phyloP scores from a whole-genome alignment of 2,797 vertebrate genomes.

The Hirundo rustica region DNA sequence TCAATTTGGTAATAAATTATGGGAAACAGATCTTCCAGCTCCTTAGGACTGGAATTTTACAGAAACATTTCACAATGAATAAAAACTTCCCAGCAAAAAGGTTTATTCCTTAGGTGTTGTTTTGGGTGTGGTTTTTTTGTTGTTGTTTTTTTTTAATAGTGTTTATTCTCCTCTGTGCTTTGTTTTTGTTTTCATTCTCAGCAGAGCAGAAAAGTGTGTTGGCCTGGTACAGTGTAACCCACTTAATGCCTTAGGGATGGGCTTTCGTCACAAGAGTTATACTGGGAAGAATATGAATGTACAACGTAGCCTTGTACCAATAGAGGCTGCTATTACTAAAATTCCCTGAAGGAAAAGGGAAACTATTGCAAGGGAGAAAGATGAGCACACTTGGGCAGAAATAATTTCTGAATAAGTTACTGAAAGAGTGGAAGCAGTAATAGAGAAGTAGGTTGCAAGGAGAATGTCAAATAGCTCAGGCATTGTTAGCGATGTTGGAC shows the following conservation, averaged over 20 bases:
- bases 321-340: background rate
- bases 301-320: background rate
- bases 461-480: background rate
- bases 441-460: background rate
- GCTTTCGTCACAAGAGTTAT: background rate
- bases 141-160: background rate
- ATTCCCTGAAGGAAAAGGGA: background rate
- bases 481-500: background rate
- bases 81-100: background rate
- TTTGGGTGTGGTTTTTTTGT: too few relatives aligned
- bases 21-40: background rate
- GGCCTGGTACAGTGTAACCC: background rate
- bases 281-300: background rate
- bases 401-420: background rate
- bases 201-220: background rate
- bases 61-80: background rate
- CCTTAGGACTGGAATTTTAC: background rate
- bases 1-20: background rate
- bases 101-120: background rate
- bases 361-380: background rate
- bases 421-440: background rate
- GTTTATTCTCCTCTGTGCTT: background rate
- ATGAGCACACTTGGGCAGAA: background rate
- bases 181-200: background rate
- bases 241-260: background rate